phyloP scores from a whole-genome alignment of 2,113 vertebrate genomes.

The Pithys albifrons region DNA sequence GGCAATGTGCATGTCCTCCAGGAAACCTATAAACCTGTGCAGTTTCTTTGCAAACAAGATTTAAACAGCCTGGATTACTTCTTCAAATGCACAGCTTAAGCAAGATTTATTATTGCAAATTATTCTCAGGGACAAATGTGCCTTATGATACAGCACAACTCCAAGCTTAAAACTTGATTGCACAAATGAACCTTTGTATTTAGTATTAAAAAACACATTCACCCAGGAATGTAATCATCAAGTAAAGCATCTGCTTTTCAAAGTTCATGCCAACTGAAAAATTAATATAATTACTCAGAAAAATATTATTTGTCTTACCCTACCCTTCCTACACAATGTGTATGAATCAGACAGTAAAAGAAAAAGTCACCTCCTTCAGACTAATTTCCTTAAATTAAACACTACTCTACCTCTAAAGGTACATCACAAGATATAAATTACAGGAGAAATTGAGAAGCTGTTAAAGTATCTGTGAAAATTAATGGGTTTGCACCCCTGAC shows the following conservation, averaged over 20 bases:
- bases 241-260: constrained; percentile 36
- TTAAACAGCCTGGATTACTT: not conserved
- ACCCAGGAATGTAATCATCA: not conserved
- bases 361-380: constrained; percentile 30
- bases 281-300: constrained; percentile 49
- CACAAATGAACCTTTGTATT: not conserved
- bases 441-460: not conserved
- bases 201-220: not conserved
- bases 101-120: not conserved
- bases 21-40: not conserved
- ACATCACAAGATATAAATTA: not conserved
- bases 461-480: not conserved
- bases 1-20: not conserved
- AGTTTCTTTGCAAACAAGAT: not conserved
- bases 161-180: not conserved
- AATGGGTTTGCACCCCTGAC: not conserved
- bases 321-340: constrained; percentile 24
- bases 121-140: not conserved
- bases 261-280: constrained; percentile 28
- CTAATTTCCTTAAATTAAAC: constrained; percentile 15
- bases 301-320: constrained; percentile 23
- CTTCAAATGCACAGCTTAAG: not conserved
- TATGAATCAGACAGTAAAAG: constrained; percentile 41
- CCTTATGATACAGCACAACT: not conserved
- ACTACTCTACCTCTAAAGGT: not conserved